Evolutionary conservation across 2,797 vertebrate species (phyloP), one percentile per base, ranked within the genome.

Genomic region (Melanotaenia parkinsoni): DNA sequence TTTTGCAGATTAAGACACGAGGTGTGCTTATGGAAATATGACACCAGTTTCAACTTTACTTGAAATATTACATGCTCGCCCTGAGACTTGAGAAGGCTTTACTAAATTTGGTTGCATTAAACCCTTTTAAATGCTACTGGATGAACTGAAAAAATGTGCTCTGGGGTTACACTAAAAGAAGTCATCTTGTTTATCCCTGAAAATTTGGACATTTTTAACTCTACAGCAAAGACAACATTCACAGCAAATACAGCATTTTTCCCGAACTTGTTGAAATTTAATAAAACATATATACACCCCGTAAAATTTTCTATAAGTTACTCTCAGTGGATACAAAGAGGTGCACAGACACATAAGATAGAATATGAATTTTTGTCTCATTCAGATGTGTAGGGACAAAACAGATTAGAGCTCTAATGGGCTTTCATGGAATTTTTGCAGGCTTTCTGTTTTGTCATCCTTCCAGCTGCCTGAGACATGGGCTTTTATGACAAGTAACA

Each of bases 401-500:
- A 54, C 32, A 63, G 47, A 66, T 58, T 16, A 9, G 3, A 68
- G 62, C 24, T 35, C 26, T 22, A 16, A 10, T 28, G 59, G n/a
- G 14, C 35, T 26, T 13, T 26, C 9, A 10, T 13, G 4, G 1
- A 24, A 50, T 33, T 78, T 62, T n/a, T 67, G 24, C 75, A 64
- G 60, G 66, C 43, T n/a, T 79, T 53, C 22, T 63, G 74, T 70
- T 69, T 79, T 35, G 0, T 54, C 69, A 16, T 50, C 53, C 14
- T 45, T 47, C 65, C 66, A 70, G 77, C 76, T 74, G 68, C 57
- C 71, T 2, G 10, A 68, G 37, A n/a, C 67, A 13, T 16, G 13
- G 38, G 58, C 63, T 86, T 82, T 86, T 89, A 67, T 89, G 86
- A 84, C 74, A 88, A 67, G 64, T 76, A 77, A 82, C 74, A 72